phyloP scores from a whole-genome alignment of 2,797 vertebrate species.

The Arnoldichthys spilopterus region DNA sequence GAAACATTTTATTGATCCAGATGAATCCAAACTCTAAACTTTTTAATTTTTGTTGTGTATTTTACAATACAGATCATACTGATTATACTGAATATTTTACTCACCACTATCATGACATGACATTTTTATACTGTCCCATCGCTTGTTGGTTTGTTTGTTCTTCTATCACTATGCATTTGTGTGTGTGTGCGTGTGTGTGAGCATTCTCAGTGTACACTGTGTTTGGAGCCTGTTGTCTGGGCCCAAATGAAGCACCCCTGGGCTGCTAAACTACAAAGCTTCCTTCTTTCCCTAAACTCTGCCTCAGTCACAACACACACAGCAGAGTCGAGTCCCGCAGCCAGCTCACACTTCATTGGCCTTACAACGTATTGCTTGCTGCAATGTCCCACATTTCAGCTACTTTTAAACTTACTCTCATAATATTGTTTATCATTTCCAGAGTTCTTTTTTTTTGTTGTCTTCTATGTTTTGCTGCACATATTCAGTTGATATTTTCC shows the following conservation, averaged over 20 bases:
- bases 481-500: too few species aligned
- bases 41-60: not conserved
- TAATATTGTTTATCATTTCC: not conserved
- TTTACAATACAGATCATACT: not conserved
- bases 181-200: constrained; percentile 53
- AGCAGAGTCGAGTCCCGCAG: not conserved
- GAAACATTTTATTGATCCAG: too few species aligned
- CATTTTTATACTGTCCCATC: not conserved
- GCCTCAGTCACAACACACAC: constrained; percentile 4
- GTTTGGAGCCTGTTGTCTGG: constrained; percentile 75
- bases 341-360: not conserved
- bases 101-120: not conserved
- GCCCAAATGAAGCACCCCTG: constrained; percentile 72
- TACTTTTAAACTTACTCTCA: not conserved
- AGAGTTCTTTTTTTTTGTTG: too few species aligned
- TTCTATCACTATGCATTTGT: constrained; percentile 45
- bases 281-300: constrained; percentile 66
- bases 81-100: not conserved
- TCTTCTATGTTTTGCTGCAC: not conserved
- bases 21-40: not conserved
- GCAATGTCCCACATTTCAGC: not conserved
- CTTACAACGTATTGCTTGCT: constrained; percentile 63
- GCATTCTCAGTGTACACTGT: constrained; percentile 17
- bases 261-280: constrained; percentile 74
- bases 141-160: not conserved